These are phyloP conservation scores for Mormyrops boulengeri DNA, from an alignment of 2,797 vertebrate species.

Conservation along the genomic window DNA sequence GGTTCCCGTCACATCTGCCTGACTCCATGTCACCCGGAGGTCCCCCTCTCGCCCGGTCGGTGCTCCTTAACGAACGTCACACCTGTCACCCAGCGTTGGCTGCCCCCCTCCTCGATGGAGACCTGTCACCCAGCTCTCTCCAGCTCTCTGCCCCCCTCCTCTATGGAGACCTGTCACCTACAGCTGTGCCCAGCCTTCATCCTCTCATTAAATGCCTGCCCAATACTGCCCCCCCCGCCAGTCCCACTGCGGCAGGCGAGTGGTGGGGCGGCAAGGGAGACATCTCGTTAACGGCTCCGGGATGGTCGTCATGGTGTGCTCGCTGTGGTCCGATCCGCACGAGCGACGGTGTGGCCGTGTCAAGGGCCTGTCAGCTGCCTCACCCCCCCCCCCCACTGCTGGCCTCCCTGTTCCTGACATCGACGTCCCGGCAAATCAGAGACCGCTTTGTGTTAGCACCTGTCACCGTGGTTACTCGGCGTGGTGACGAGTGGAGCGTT, in stretches of 20 bases:
- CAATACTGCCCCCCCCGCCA: not conserved
- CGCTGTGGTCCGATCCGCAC: not conserved
- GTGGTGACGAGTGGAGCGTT: not conserved
- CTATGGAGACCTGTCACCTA: not conserved
- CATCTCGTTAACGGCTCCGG: not conserved
- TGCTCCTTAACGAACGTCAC: not conserved
- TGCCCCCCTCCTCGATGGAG: not conserved
- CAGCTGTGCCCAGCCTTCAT: not conserved
- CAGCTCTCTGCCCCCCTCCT: not conserved
- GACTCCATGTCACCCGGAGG: not conserved
- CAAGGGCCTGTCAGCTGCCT: not conserved
- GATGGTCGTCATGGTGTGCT: not conserved
- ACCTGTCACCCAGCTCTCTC: not conserved
- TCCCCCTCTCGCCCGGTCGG: not conserved
- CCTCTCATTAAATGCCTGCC: not conserved
- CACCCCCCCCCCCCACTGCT: not conserved
- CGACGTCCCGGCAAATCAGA: not conserved
- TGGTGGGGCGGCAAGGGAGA: not conserved
- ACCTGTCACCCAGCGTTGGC: not conserved
- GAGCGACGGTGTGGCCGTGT: not conserved
- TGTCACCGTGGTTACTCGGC: not conserved
- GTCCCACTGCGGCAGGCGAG: not conserved
- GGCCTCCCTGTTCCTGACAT: not conserved
- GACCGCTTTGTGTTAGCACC: not conserved
- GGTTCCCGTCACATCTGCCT: not conserved